phyloP scores from a whole-genome alignment of 2,797 vertebrate species.

The Mastacembelus armatus region DNA sequence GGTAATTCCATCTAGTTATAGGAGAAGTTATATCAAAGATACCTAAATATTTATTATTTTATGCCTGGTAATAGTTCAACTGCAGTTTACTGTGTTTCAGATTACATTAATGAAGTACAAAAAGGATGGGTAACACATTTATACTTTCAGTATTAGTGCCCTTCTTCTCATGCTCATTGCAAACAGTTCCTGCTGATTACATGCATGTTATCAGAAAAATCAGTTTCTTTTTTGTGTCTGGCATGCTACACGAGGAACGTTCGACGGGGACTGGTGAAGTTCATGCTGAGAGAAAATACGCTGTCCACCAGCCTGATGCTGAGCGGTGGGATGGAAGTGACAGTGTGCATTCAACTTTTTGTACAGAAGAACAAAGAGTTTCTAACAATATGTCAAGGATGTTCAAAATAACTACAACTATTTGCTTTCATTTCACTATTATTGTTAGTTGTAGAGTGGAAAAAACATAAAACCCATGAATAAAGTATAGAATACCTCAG shows the following conservation, averaged over 20 bases:
- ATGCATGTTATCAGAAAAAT: conserved; percentile 34
- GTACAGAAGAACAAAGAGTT: neutral
- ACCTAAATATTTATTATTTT: neutral
- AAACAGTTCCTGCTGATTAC: conserved; percentile 11
- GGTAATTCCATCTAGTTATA: too few relatives aligned
- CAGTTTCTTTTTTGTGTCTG: neutral
- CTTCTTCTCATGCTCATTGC: conserved; percentile 9
- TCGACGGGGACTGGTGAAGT: conserved; percentile 10
- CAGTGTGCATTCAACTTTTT: neutral
- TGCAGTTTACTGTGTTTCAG: neutral
- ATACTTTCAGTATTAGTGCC: neutral
- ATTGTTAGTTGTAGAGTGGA: too few relatives aligned
- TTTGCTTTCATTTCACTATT: too few relatives aligned
- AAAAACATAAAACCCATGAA: too few relatives aligned
- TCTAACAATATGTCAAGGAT: too few relatives aligned
- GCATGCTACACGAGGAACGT: conserved; percentile 36
- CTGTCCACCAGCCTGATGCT: neutral
- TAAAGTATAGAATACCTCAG: too few relatives aligned
- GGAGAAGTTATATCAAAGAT: too few relatives aligned
- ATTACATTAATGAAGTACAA: neutral
- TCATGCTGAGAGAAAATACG: conserved; percentile 46
- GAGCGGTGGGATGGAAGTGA: conserved; percentile 17
- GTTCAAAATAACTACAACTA: too few relatives aligned
- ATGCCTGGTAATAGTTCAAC: neutral
- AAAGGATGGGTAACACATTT: too few relatives aligned